phyloP scores from a whole-genome alignment of 2,888 invertebrate species.

The Nemapogon koenigi region DNA sequence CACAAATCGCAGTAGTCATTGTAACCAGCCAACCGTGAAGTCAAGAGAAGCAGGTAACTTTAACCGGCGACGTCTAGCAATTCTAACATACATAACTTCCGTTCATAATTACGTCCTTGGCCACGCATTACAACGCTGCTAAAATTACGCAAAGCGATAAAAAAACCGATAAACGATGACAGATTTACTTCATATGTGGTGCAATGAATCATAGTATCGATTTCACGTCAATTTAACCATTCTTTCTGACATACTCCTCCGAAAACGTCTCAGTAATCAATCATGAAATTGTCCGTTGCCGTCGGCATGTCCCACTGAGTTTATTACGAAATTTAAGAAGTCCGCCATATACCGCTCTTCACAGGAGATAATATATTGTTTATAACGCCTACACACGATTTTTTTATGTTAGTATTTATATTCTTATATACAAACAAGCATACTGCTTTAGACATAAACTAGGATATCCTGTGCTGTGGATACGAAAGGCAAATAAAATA shows the following conservation, averaged over 20 bases:
- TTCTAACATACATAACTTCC: constrained; percentile 33
- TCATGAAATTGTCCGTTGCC: constrained; percentile 27
- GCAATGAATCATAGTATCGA: constrained; percentile 51
- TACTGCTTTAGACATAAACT: no score
- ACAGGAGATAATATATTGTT: no score
- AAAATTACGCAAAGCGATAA: no score
- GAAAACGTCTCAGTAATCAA: constrained; percentile 49
- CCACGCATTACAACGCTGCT: neutral
- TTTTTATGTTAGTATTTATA: no score
- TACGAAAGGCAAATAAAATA: no score
- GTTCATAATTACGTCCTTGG: constrained; percentile 19
- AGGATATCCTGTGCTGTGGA: no score
- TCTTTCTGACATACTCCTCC: constrained; percentile 44
- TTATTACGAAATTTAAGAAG: constrained; percentile 40
- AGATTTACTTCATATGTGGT: no score
- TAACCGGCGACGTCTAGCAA: constrained; percentile 16
- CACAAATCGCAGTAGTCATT: constrained; percentile 26
- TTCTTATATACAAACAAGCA: no score
- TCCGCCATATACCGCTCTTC: constrained; percentile 19
- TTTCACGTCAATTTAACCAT: constrained; percentile 41
- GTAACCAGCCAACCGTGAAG: constrained; percentile 47
- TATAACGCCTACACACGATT: no score
- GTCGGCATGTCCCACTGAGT: constrained; percentile 38
- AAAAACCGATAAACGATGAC: no score
- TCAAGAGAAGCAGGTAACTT: constrained; percentile 46